Evolutionary conservation across 2,113 vertebrate genomes (phyloP).

Genomic region (Anarrhichthys ocellatus): DNA sequence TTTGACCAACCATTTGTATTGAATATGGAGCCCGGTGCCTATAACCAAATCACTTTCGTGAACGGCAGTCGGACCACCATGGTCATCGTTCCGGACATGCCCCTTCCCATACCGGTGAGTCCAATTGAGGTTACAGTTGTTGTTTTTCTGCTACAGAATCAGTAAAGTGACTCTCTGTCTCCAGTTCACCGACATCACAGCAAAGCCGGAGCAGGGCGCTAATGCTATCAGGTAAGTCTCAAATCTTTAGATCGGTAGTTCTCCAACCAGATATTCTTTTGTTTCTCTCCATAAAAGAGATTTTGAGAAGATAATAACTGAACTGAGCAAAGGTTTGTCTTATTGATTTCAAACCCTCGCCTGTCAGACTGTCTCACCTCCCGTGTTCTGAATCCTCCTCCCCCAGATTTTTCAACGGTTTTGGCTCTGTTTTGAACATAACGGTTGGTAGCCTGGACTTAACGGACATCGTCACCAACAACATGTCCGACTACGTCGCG

Average conservation of each 20-base stretch:
- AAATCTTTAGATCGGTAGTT: neutral
- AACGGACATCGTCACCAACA: rapidly evolving
- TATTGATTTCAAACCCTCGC: neutral
- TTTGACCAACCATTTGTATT: neutral
- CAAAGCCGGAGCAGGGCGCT: slow-evolving; percentile 68
- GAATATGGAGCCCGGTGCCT: rapidly evolving
- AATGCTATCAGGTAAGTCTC: slow-evolving; percentile 70
- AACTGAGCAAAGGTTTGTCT: neutral
- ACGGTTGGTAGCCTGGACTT: neutral
- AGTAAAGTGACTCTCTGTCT: slow-evolving; percentile 21
- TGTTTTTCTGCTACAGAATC: neutral
- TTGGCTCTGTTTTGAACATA: slow-evolving; percentile 20
- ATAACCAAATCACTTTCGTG: rapidly evolving
- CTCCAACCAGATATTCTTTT: neutral
- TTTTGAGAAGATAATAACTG: neutral
- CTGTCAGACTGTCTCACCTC: no score
- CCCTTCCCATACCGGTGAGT: rapidly evolving
- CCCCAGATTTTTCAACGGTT: slow-evolving; percentile 75
- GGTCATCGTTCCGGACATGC: neutral
- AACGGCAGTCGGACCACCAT: slow-evolving; percentile 26
- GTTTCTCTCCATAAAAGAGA: neutral
- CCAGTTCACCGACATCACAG: slow-evolving; percentile 35
- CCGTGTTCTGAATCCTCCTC: neutral
- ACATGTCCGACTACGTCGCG: slow-evolving; percentile 52
- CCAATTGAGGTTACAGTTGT: neutral